Conservation (phyloP, 2,888 invertebrate genomes). For the Cinara cedri region DNA sequence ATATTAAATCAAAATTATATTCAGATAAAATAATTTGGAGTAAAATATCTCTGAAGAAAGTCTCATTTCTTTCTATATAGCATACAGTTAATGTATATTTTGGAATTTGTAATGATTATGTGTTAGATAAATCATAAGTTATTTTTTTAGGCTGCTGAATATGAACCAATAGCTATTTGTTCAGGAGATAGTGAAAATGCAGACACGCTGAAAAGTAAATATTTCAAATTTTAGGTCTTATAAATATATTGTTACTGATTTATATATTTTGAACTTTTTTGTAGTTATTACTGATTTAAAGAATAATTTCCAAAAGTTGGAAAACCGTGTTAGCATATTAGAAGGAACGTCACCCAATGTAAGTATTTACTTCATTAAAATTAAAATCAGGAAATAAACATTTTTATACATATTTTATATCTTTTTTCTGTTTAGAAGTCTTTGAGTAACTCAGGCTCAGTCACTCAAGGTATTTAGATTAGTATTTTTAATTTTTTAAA, state of each 20-base stretch:
- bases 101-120: neutral
- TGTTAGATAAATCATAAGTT: neutral
- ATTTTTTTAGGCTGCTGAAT: slow-evolving; percentile 24
- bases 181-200: slow-evolving; percentile 10
- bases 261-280: slow-evolving; percentile 10
- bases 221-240: neutral
- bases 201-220: slow-evolving; percentile 24
- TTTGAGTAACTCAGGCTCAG: slow-evolving; percentile 13
- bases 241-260: neutral
- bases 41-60: slow-evolving; percentile 32
- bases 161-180: slow-evolving; percentile 23
- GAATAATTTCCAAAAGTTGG: slow-evolving; percentile 40
- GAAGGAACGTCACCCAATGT: slow-evolving; percentile 41
- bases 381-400: neutral
- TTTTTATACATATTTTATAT: neutral
- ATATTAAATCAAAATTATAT: neutral
- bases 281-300: slow-evolving; percentile 26
- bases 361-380: slow-evolving; percentile 25
- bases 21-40: neutral
- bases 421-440: slow-evolving; percentile 20
- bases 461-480: slow-evolving; percentile 29
- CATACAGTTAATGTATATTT: neutral
- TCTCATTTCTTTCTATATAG: slow-evolving; percentile 9
- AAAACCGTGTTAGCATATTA: slow-evolving; percentile 26
- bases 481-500: slow-evolving; percentile 39